phyloP scores from a whole-genome alignment of 2,888 invertebrate genomes.

The Stenurella melanura region DNA sequence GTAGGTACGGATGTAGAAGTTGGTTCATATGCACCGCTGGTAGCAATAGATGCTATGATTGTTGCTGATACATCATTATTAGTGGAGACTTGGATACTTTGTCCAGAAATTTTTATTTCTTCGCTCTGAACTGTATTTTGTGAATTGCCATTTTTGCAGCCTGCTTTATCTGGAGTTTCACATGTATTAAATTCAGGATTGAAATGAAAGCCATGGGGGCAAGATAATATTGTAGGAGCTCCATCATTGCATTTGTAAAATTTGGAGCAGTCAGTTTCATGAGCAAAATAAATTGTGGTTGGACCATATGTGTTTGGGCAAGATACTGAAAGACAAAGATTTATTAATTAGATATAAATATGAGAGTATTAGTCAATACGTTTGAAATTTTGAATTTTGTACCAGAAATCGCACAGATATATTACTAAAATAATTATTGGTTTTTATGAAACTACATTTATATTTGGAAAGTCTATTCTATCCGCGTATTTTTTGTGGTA shows the following conservation, averaged over 20 bases:
- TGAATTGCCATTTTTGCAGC: not conserved
- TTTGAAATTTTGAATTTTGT: too few relatives aligned
- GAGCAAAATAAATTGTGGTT: not conserved
- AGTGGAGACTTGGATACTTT: not conserved
- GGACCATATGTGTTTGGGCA: not conserved
- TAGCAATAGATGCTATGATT: not conserved
- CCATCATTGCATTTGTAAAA: slow-evolving; percentile 24
- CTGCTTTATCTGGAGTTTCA: slow-evolving; percentile 7
- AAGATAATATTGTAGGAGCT: not conserved
- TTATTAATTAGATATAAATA: too few relatives aligned
- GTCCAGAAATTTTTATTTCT: not conserved
- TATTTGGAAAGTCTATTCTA: too few relatives aligned
- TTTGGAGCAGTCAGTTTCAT: slow-evolving; percentile 21
- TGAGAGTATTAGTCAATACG: too few relatives aligned
- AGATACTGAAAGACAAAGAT: not conserved
- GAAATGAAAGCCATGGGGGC: slow-evolving; percentile 9
- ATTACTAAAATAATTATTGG: too few relatives aligned
- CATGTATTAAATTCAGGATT: not conserved
- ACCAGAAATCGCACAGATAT: too few relatives aligned
- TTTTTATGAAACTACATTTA: too few relatives aligned
- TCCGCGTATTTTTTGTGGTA: too few relatives aligned
- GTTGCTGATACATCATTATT: not conserved
- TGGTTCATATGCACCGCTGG: not conserved
- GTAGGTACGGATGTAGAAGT: not conserved
- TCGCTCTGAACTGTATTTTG: not conserved